Evolutionary conservation across 2,113 vertebrate genomes (phyloP).

Genomic region (Papio anubis): DNA sequence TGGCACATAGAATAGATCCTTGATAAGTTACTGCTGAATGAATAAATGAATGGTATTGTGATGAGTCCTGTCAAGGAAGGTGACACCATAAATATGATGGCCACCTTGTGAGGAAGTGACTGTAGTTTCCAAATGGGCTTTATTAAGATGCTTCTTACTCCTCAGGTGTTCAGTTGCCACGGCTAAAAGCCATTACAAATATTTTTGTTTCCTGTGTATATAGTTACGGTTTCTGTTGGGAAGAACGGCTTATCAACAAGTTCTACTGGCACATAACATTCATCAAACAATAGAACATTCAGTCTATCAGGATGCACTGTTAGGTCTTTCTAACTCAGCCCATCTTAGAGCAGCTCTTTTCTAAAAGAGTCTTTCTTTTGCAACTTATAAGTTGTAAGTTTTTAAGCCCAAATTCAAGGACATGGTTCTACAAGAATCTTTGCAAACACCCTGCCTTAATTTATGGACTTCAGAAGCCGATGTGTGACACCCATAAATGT

Average conservation of each 20-base stretch:
- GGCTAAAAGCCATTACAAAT: neutral
- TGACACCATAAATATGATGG: neutral
- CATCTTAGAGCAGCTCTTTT: neutral
- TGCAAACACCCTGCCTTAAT: neutral
- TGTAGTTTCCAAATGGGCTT: neutral
- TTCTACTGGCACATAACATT: neutral
- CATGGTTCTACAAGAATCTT: neutral
- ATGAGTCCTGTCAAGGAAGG: neutral
- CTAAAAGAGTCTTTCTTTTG: neutral
- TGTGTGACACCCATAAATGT: neutral
- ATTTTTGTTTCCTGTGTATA: neutral
- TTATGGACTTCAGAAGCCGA: neutral
- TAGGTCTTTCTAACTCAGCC: neutral
- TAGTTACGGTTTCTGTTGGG: constrained; percentile 1
- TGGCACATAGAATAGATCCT: neutral
- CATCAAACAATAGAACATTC: neutral
- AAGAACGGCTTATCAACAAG: neutral
- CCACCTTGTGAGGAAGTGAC: neutral
- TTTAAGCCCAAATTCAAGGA: neutral
- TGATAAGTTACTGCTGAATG: neutral
- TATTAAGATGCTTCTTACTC: neutral
- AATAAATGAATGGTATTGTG: neutral
- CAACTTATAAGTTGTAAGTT: neutral
- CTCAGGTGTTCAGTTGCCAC: neutral
- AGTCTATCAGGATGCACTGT: neutral